These are phyloP conservation scores for Sitophilus oryzae DNA, from an alignment of 1,140 invertebrate genomes.

Conservation along the genomic window DNA sequence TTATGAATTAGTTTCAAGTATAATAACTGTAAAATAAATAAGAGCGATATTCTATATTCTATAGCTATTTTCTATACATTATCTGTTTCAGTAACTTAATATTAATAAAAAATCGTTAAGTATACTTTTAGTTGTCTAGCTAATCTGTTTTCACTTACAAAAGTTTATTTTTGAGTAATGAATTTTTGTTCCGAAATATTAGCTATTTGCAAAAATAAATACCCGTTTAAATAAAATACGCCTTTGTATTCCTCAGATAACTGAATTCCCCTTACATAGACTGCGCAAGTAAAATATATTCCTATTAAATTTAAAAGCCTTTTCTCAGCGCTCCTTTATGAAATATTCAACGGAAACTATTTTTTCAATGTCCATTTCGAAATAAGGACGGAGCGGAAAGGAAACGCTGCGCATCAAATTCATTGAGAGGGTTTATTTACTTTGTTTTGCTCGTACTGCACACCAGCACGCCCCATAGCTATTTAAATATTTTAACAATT, in stretches of 20 bases:
- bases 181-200: too few species aligned
- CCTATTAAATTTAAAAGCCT: constrained; percentile 14
- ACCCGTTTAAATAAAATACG: background rate
- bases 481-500: background rate
- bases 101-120: background rate
- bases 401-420: background rate
- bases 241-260: constrained; percentile 1
- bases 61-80: background rate
- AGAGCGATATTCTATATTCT: too few species aligned
- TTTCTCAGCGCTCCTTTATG: constrained; percentile 9
- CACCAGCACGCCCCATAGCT: background rate
- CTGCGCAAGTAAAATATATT: constrained; percentile 9
- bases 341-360: constrained; percentile 14
- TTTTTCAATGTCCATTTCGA: constrained; percentile 10
- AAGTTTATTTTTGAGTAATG: too few species aligned
- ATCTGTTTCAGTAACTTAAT: background rate
- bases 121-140: too few species aligned
- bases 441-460: background rate
- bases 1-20: too few species aligned
- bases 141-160: too few species aligned
- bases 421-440: constrained; percentile 5
- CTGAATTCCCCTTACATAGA: background rate
- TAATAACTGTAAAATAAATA: too few species aligned
- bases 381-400: background rate
- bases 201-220: background rate